Conservation (phyloP, 2,888 invertebrate species). For the Chaitophorus viminalis region DNA sequence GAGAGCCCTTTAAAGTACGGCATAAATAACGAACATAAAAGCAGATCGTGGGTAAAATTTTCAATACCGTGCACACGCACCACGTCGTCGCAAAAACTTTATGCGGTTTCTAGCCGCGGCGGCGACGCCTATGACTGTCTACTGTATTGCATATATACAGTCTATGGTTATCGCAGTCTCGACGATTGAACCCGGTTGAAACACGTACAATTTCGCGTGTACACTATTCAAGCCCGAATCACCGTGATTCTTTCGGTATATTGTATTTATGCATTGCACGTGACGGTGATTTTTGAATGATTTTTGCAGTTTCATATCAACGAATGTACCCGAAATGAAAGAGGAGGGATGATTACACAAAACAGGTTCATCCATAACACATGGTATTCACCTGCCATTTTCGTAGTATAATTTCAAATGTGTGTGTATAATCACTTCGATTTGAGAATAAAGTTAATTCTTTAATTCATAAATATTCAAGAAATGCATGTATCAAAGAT, state of each 20-base stretch:
- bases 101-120: constrained; percentile 21
- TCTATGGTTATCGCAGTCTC: neutral
- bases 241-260: neutral
- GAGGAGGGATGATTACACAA: no score
- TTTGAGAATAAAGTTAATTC: no score
- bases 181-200: neutral
- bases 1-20: constrained; percentile 54
- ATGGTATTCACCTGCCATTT: no score
- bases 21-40: constrained; percentile 59
- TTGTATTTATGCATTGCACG: neutral
- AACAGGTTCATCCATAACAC: no score
- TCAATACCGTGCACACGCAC: neutral
- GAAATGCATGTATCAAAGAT: no score
- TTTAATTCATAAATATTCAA: no score
- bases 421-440: no score
- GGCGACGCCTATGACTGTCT: neutral
- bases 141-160: neutral
- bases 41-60: constrained; percentile 52
- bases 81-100: constrained; percentile 31
- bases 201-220: neutral
- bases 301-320: no score
- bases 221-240: neutral
- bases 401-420: no score
- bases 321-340: no score
- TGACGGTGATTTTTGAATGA: no score